Conservation (phyloP, 1,140 invertebrate species). For the Palaemon carinicauda region DNA sequence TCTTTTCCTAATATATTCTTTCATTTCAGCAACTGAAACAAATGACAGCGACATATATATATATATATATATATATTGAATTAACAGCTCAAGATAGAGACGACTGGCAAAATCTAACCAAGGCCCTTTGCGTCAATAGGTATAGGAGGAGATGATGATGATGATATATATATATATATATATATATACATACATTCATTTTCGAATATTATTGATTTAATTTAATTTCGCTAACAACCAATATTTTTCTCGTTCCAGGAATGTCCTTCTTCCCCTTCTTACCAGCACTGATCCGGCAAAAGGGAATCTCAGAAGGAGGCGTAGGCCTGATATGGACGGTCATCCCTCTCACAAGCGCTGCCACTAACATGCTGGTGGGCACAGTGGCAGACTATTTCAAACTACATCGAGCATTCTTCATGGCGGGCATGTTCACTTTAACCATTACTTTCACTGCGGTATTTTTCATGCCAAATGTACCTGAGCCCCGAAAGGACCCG, state of each 20-base stretch:
- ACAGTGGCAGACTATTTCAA: constrained; percentile 44
- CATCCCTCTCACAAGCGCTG: constrained; percentile 21
- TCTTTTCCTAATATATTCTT: too few species aligned
- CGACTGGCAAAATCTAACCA: too few species aligned
- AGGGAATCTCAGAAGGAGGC: constrained; percentile 41
- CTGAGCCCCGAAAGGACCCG: not conserved
- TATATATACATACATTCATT: too few species aligned
- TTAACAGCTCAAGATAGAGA: too few species aligned
- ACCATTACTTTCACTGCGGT: constrained; percentile 15
- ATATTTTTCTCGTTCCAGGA: constrained; percentile 19
- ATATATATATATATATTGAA: too few species aligned
- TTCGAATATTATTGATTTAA: not conserved
- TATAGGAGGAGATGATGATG: too few species aligned
- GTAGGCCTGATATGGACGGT: constrained; percentile 45
- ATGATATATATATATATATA: too few species aligned
- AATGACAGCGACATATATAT: too few species aligned
- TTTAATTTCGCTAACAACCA: not conserved
- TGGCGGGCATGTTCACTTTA: constrained; percentile 1
- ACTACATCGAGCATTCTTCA: constrained; percentile 34
- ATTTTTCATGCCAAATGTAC: constrained; percentile 30
- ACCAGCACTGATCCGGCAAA: constrained; percentile 36
- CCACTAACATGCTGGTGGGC: constrained; percentile 10
- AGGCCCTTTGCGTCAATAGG: too few species aligned
- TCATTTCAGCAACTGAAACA: too few species aligned
- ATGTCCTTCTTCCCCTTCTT: constrained; percentile 37